Base-by-base conservation (phyloP, 1,140 invertebrate genomes). In the Dryas iulia region DNA sequence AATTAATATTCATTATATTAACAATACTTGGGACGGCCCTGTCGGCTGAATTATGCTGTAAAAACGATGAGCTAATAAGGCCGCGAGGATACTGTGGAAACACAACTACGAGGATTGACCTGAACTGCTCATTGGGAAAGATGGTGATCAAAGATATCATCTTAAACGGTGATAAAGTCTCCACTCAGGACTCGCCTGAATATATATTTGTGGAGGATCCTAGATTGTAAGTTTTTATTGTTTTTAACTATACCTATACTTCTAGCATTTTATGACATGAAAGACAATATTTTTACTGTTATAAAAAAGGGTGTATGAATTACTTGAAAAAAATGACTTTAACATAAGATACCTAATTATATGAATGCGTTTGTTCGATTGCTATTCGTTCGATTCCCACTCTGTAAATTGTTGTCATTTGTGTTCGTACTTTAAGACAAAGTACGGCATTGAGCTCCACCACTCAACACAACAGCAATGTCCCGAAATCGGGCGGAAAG, bases 121-220 rank as follows among this genome's bases (percentile, higher is more conserved):
- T 88, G 59, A 83, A 82, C 54, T 91, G 89, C 65, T 72, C 77
- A 6, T 53, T 77, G 1, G 86, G 89, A 3, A 73, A 74, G 2
- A 77, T 89, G 77, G 67, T 90, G 3, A 77, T 91, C 1, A 81
- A 64, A 31, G 84, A 91, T 11, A 69, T 86, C 21, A 71, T 87
- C 7, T 26, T 88, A 0, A 70, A 79, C 2, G 87, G 87, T 0
- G 69, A 81, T 58, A 88, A 86, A 60, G 60, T 91, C 1, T 83
- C 82, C 30, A 90, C 89, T 0, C 53, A 69, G 35, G 87, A 91
- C 58, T 76, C 86, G 0, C 87, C 89, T 0, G 70, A 68, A 12
- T 89, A 81, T 28, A 67, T 85, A 0, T 85, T 88, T 57, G 82
- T 79, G 14, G 83, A 88, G 52, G 82, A 91, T 62, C 81, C 87